Evolutionary conservation across 2,113 vertebrate species (phyloP).

Genomic region (Chunga burmeisteri): DNA sequence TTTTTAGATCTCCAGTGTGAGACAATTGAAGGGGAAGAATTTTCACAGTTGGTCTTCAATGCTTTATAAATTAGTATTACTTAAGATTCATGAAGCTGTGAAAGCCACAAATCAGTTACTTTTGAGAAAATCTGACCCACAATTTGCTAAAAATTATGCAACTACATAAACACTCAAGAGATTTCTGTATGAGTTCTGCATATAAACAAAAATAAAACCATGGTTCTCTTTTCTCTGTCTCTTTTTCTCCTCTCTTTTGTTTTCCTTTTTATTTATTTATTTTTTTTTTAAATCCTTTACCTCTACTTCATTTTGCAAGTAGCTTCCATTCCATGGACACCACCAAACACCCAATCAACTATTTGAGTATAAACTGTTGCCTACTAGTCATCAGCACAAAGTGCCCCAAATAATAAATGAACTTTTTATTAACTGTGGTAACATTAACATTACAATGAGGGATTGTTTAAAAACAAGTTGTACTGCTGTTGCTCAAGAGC

Average conservation of each 20-base stretch:
- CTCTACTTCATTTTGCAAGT: neutral
- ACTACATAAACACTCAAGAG: neutral
- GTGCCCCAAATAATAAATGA: slow-evolving; percentile 65
- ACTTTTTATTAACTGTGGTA: slow-evolving; percentile 68
- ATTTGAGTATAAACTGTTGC: neutral
- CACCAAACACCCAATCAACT: slow-evolving; percentile 9
- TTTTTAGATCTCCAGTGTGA: neutral
- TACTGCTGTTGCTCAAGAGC: slow-evolving; percentile 67
- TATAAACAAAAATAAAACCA: neutral
- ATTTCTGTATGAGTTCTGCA: neutral
- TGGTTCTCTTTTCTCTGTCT: neutral
- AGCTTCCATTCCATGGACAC: neutral
- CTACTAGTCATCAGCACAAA: slow-evolving; percentile 56
- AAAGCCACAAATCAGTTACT: neutral
- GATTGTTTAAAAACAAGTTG: slow-evolving; percentile 69
- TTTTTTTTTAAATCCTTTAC: neutral
- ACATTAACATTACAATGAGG: slow-evolving; percentile 70
- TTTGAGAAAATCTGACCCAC: neutral
- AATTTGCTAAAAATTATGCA: neutral
- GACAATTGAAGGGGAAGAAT: neutral
- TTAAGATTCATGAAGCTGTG: neutral
- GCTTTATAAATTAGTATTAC: neutral
- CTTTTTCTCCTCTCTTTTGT: accelerated
- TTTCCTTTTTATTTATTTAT: no score
- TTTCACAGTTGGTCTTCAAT: neutral